Evolutionary conservation across 2,113 vertebrate species (phyloP), one percentile per base, ranked within the genome.

Genomic region (Leptobrachium leishanense): DNA sequence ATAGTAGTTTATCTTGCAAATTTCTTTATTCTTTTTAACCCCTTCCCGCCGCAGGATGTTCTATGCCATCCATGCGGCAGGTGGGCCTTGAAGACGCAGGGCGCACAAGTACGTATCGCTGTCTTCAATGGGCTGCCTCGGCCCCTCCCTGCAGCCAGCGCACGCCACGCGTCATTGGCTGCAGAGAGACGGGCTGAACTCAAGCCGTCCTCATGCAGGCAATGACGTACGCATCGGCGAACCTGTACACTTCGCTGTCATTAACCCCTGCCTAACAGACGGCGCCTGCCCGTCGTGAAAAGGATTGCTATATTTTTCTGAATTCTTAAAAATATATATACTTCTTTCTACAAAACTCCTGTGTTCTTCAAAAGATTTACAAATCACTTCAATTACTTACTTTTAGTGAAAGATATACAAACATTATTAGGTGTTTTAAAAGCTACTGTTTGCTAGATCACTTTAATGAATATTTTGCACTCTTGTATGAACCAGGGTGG

Each of bases 291-390:
- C 20, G 20, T 31, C 20, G 20, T 7, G 40, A 68, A 68, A 68
- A 12, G n/a, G 66, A 69, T 77, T 68, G 66, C n/a, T 20, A 13
- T 43, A 46, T 55, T 76, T 68, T n/a, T 77, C 6, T 11, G 44
- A 43, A 53, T 7, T 57, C 15, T 46, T 43, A 9, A 20, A 64
- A 64, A 59, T 39, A 64, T 31, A 2, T 39, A 13, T 15, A 12
- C 20, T 77, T 59, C 42, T 55, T 69, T 6, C 55, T 70, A 44
- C 12, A 43, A 39, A 40, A 55, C 64, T n/a, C 54, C 66, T 41
- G n/a, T 12, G 5, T 67, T 55, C 44, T 55, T 68, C 50, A 77
- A 77, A 70, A 69, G 66, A 40, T 39, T 62, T 77, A 69, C 5
- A 13, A 69, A 46, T 69, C 54, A 69, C 59, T 77, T n/a, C n/a